Evolutionary conservation across 30 jellyfish, hydroid and myxozoan genomes (phyloP), one percentile per base, ranked within the genome.

Genomic region (Rhopilema esculentum): DNA sequence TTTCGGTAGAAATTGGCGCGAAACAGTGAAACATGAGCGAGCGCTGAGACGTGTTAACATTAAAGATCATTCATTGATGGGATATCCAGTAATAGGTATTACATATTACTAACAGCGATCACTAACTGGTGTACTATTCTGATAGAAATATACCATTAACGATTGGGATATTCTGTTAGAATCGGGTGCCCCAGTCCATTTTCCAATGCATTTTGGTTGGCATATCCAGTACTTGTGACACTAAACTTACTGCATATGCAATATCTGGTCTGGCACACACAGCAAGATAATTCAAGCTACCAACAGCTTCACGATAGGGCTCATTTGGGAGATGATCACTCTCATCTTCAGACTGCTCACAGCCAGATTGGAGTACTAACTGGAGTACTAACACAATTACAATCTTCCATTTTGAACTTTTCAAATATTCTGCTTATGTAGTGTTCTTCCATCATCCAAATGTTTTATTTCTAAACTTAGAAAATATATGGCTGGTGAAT

Each of bases 181-280:
- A 40, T 40, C 57, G 57, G 57, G 57, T 40, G n/a, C n/a, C n/a
- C n/a, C n/a, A n/a, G n/a, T n/a, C 86, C 87, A 66, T 66, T 26
- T 65, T 81, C 87, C 40, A 81, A 81, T 81, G 91, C 86, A 16
- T 63, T 81, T 81, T 66, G 87, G 91, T 81, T 63, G 91, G 91
- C 87, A 28, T 81, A 30, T 65, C 75, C 29, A 66, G 87, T 65
- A 81, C 86, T 64, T 66, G 86, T 24, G 88, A 65, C 25, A 81
- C 86, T 66, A 81, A 65, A 63, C 87, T 27, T 66, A 81, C 91
- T 81, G 91, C 91, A 30, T 62, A 66, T 24, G 86, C 87, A 66
- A 81, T 81, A 63, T 64, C 91, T 61, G 89, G 89, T 53, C 87
- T 61, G 88, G 89, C 24, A 79, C 65, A 61, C 87, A 79, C 67